Evolutionary conservation across 2,888 invertebrate genomes (phyloP).

Genomic region (Poecilobothrus nobilitatus): DNA sequence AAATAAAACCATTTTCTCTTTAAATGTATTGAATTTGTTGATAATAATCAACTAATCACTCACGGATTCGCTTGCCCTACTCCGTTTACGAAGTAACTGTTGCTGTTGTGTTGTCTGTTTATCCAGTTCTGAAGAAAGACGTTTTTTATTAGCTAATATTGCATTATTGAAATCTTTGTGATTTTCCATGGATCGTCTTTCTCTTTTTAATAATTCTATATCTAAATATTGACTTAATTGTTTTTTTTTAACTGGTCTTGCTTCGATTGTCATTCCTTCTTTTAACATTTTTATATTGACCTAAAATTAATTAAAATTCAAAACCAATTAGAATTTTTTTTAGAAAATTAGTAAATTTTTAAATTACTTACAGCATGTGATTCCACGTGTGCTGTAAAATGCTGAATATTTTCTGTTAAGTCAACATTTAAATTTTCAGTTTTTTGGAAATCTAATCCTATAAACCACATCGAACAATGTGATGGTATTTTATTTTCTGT

Average conservation of each 20-base stretch:
- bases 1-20: background rate
- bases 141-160: conserved; percentile 38
- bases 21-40: background rate
- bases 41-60: conserved; percentile 18
- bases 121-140: conserved; percentile 39
- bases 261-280: conserved; percentile 73
- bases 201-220: conserved; percentile 59
- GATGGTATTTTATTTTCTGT: background rate
- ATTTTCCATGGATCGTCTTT: conserved; percentile 54
- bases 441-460: conserved; percentile 88
- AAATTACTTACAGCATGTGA: conserved; percentile 54
- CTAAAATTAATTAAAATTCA: conserved; percentile 33
- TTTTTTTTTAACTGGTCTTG: conserved; percentile 77
- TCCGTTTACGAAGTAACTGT: conserved; percentile 21
- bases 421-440: conserved; percentile 83
- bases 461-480: conserved; percentile 91
- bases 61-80: conserved; percentile 41
- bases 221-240: conserved; percentile 66
- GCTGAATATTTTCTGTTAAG: conserved; percentile 84
- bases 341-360: conserved; percentile 11
- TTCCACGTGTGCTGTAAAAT: conserved; percentile 81
- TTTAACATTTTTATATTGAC: conserved; percentile 54
- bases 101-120: conserved; percentile 25
- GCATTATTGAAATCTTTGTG: conserved; percentile 40
- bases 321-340: conserved; percentile 21